phyloP scores from a whole-genome alignment of 30 jellyfish, hydroid and myxozoan species.

The Nemopilema nomurai region DNA sequence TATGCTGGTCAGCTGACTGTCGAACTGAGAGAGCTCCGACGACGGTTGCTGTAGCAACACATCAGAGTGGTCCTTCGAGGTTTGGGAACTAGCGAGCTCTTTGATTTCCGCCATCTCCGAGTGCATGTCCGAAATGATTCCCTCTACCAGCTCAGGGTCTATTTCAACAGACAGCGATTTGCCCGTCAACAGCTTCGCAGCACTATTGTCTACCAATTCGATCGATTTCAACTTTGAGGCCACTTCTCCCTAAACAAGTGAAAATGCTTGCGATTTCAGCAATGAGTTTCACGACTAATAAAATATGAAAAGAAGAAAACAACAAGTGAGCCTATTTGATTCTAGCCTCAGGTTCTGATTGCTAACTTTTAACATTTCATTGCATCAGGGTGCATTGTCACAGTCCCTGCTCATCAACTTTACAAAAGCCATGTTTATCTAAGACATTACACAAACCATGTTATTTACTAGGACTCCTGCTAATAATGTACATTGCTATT shows the following conservation, averaged over 20 bases:
- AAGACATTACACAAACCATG: too few relatives aligned
- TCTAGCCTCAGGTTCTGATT: too few relatives aligned
- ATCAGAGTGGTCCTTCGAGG: neutral
- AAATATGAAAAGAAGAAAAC: too few relatives aligned
- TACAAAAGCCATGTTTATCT: too few relatives aligned
- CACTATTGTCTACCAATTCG: slow-evolving; percentile 41
- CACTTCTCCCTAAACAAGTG: slow-evolving; percentile 14
- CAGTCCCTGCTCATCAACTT: too few relatives aligned
- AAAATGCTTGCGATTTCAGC: too few relatives aligned
- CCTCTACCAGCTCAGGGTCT: slow-evolving; percentile 54
- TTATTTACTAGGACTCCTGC: too few relatives aligned
- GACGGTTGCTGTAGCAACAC: neutral
- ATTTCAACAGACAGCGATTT: slow-evolving; percentile 42
- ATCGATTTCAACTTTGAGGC: slow-evolving; percentile 43
- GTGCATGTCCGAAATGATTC: slow-evolving; percentile 54
- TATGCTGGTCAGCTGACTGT: neutral
- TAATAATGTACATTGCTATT: too few relatives aligned
- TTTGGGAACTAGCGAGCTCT: slow-evolving; percentile 8
- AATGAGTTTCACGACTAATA: too few relatives aligned
- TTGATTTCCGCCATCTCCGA: slow-evolving; percentile 32
- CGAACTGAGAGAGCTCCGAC: neutral
- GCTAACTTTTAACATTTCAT: too few relatives aligned
- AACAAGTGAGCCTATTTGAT: too few relatives aligned
- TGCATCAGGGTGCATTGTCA: too few relatives aligned
- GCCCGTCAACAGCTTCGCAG: slow-evolving; percentile 28